Evolutionary conservation across 2,888 invertebrate genomes (phyloP), one percentile per base, ranked within the genome.

Genomic region (Uloborus plumipes): DNA sequence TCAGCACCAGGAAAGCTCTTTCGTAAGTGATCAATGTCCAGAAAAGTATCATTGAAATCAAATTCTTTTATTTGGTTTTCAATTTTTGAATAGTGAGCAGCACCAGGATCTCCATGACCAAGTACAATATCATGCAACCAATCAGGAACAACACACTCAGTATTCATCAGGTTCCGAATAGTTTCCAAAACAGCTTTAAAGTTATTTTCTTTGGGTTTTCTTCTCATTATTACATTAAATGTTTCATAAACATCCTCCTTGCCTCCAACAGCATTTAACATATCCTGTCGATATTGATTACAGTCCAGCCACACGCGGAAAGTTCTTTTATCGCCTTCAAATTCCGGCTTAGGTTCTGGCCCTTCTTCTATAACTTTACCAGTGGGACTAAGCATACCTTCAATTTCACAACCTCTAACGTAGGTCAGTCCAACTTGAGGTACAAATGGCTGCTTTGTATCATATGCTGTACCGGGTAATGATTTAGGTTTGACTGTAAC

Each of bases 171-270:
- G 90, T 99, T 97, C 2, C 99, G 91, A 83, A 99, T 99, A 0
- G 99, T 99, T 89, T 99, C 98, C 87, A 99, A 90, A 0, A 99
- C 99, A 0, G 99, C 99, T 90, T 99, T 99, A 90, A 99, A 99
- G 90, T 99, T 99, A 89, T 99, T 99, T 90, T 99, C 98, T 88
- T 99, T 99, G 0, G 99, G 99, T 89, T 99, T 99, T n/a, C 99
- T 92, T 53, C 99, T 92, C 93, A 99, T 95, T 79, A 99, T 93
- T 71, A 99, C 94, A 89, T 98, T 99, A 90, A 99, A 99, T 15
- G 94, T 93, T 88, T 95, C 95, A 89, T 96, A 96, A 0, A 95
- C 93, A 88, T 96, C 95, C 85, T 88, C 85, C 58, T 75, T 78
- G 15, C 84, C 84, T 11, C 73, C 76, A n/a, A 75, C 74, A 16